Evolutionary conservation across 2,797 vertebrate species (phyloP), one percentile per base, ranked within the genome.

Genomic region (Siniperca scherzeri): DNA sequence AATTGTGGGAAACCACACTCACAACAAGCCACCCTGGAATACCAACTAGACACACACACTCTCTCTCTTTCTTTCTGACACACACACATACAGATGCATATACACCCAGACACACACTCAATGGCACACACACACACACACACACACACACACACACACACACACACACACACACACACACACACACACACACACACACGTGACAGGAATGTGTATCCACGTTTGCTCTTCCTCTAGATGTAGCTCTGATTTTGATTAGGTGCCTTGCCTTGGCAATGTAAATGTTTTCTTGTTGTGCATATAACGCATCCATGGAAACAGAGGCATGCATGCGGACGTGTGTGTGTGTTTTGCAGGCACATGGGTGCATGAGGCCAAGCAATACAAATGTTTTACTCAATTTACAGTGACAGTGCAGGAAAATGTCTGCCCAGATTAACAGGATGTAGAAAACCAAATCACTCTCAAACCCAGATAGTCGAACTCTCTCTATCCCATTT

Each of bases 1-100:
- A 93, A 91, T 89, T 90, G 91, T 85, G 89, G 91, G 77, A 94
- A 94, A 94, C 92, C 91, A 81, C 91, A 92, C 85, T 92, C 82
- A 88, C 91, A 90, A 86, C 89, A 90, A 89, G 82, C 88, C 86
- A 83, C 83, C 42, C 74, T 86, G 87, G 90, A 89, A 92, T 93
- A 92, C 83, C 85, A 89, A 89, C 86, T 42, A 94, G 75, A 89
- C 73, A 69, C 19, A 62, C 72, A 78, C 84, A 77, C 42, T 16
- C 60, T 67, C 57, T 30, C 86, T 62, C 74, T 82, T 46, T 77
- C 50, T 77, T 36, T 77, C 61, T 57, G 19, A 60, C 71, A 53
- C 77, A 76, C 48, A 50, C 19, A 3, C 55, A 12, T 13, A 62
- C 53, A 70, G 56, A 46, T 19, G 25, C 68, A 76, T 16, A 65